Base-by-base conservation (phyloP, 2,113 vertebrate genomes). In the Lagopus leucura region DNA sequence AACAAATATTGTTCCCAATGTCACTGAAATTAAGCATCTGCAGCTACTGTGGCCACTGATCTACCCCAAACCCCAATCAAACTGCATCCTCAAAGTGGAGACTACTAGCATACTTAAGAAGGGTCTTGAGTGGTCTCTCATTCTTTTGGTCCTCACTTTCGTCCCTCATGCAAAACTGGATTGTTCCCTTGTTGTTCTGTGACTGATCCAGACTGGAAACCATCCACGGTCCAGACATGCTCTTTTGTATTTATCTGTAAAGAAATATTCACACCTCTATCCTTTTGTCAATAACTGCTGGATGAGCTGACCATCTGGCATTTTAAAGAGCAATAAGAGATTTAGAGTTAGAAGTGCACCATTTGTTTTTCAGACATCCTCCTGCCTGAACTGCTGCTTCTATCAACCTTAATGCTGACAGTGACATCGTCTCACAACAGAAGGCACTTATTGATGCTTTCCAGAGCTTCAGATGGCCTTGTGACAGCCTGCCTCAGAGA, bases 281-380 rank as follows among this genome's bases (percentile, higher is more conserved):
- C 22, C 73, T 90, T 93, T 90, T 57, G 61, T 81, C 36, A 82
- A 34, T n/a, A 72, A 36, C 50, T 75, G 32, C 8, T 84, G 43
- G 22, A 82, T 67, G 57, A 89, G 75, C 8, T 21, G 34, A 75
- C 6, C 30, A 45, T 32, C n/a, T 72, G 34, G 3, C n/a, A 60
- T 70, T 86, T 81, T 60, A 54, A 74, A 85, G 24, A 84, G 25
- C 8, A 84, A 8, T 11, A 57, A 27, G 61, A 65, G 3, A 72
- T 52, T 55, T 60, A 45, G 45, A 60, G 17, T 27, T 88, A 28
- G 30, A 89, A 64, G 14, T 7, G 40, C 3, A 60, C 5, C 1
- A 81, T 47, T 86, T 71, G 22, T 10, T 69, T 79, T 63, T 43
- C 72, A 57, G 25, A 38, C 25, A 67, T 11, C 69, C 20, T 69